phyloP scores from a whole-genome alignment of 2,888 invertebrate genomes.

The Zygaena filipendulae region DNA sequence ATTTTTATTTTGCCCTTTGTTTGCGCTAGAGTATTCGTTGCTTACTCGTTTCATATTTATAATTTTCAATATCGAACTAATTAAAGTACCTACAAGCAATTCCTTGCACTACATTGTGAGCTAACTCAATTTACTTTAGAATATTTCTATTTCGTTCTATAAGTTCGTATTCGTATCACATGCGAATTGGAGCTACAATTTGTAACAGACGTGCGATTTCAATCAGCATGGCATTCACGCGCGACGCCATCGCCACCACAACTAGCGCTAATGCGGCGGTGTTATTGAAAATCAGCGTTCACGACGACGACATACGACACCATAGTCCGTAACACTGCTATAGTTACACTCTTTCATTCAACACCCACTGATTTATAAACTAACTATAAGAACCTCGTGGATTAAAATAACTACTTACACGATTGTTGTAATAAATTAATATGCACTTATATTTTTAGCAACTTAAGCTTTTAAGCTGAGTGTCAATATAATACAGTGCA shows the following conservation, averaged over 20 bases:
- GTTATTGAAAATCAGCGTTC: conserved; percentile 61
- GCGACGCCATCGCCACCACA: conserved; percentile 44
- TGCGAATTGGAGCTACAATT: conserved; percentile 55
- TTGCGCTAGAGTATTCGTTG: too few relatives aligned
- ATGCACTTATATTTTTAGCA: conserved; percentile 1
- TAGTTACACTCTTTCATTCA: conserved; percentile 39
- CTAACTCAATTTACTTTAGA: too few relatives aligned
- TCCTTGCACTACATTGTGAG: too few relatives aligned
- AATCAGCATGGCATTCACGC: conserved; percentile 61
- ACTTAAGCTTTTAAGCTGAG: neutral
- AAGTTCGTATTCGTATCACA: conserved; percentile 46
- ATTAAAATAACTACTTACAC: too few relatives aligned
- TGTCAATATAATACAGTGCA: too few relatives aligned
- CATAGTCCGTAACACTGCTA: conserved; percentile 28
- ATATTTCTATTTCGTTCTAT: too few relatives aligned
- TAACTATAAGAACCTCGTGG: too few relatives aligned
- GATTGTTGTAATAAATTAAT: too few relatives aligned
- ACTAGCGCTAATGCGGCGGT: conserved; percentile 46
- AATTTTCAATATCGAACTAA: too few relatives aligned
- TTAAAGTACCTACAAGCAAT: too few relatives aligned
- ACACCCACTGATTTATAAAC: conserved; percentile 24
- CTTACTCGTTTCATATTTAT: too few relatives aligned
- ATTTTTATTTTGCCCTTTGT: too few relatives aligned
- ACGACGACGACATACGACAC: conserved; percentile 25
- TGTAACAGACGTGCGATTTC: conserved; percentile 49